These are phyloP conservation scores for Equus przewalskii DNA, from an alignment of 2,113 vertebrate genomes.

Conservation along the genomic window DNA sequence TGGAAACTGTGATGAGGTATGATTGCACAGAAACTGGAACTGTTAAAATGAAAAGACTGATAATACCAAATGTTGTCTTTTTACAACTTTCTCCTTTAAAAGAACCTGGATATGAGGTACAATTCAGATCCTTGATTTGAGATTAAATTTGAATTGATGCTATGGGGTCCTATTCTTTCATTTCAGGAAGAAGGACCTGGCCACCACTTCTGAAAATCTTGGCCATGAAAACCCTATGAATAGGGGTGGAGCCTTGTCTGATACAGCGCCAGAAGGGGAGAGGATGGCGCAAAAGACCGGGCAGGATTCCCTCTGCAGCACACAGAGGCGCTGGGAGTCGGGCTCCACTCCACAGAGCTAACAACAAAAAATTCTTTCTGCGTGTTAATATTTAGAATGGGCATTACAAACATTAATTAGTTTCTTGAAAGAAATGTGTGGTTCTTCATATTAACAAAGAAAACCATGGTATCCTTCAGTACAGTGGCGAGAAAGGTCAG, in stretches of 20 bases:
- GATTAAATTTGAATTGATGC: constrained; percentile 2
- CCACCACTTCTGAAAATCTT: too few species aligned
- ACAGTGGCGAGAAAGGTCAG: background rate
- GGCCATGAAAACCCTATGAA: too few species aligned
- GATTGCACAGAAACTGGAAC: background rate
- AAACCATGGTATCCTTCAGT: background rate
- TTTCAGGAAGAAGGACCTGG: background rate
- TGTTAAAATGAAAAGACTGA: constrained; percentile 15
- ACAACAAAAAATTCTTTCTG: too few species aligned
- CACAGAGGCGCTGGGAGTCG: too few species aligned
- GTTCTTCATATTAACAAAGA: background rate
- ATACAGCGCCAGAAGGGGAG: too few species aligned
- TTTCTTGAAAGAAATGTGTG: background rate
- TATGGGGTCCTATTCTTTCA: background rate
- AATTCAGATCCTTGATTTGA: background rate
- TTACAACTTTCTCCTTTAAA: background rate
- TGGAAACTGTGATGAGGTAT: background rate
- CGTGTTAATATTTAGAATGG: background rate
- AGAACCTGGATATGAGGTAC: background rate
- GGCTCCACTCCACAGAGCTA: too few species aligned
- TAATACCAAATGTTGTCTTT: background rate
- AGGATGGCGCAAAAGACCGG: too few species aligned
- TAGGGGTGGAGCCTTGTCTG: too few species aligned
- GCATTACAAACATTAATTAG: background rate
- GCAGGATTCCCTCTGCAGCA: too few species aligned